A percentile compares a stretch with the other conserved stretches of the same genome.
Conservation (phyloP, 1,140 invertebrate species). For the Harpegnathos saltator region DNA sequence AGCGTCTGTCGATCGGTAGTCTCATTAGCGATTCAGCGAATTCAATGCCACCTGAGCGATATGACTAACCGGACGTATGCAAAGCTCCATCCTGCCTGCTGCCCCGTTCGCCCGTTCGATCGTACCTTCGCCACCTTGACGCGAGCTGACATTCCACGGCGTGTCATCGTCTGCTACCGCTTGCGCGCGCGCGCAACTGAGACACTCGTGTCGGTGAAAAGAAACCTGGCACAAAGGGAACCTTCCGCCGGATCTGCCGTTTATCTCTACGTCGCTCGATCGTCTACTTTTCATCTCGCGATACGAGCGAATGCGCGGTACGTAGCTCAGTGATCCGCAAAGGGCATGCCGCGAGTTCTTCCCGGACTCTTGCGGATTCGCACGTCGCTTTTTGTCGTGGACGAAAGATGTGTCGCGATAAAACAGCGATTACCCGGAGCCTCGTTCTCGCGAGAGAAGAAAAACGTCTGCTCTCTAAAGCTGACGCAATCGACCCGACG, state of each 20-base stretch:
- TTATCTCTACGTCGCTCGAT: background rate
- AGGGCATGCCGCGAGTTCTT: background rate
- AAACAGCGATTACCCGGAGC: no score
- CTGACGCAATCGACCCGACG: no score
- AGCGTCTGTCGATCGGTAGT: constrained; percentile 67
- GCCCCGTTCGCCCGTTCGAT: constrained; percentile 15
- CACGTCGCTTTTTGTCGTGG: background rate
- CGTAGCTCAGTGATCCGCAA: background rate
- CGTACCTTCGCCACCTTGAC: constrained; percentile 47
- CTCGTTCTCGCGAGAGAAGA: no score
- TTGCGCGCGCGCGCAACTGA: constrained; percentile 7
- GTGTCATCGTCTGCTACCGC: constrained; percentile 52
- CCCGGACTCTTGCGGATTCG: background rate
- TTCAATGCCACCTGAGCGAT: constrained; percentile 70
- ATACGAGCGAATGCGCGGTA: background rate
- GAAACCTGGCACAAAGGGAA: constrained; percentile 29
- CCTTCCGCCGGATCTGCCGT: background rate
- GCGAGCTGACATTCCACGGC: constrained; percentile 53
- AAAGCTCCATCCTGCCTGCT: constrained; percentile 57
- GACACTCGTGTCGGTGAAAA: constrained; percentile 32
- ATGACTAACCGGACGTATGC: constrained; percentile 67
- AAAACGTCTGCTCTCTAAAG: no score
- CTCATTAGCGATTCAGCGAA: constrained; percentile 72
- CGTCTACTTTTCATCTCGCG: background rate
- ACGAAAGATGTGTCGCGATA: background rate